These are phyloP conservation scores for Notocelia uddmanniana DNA, from an alignment of 2,888 invertebrate species.

Conservation along the genomic window DNA sequence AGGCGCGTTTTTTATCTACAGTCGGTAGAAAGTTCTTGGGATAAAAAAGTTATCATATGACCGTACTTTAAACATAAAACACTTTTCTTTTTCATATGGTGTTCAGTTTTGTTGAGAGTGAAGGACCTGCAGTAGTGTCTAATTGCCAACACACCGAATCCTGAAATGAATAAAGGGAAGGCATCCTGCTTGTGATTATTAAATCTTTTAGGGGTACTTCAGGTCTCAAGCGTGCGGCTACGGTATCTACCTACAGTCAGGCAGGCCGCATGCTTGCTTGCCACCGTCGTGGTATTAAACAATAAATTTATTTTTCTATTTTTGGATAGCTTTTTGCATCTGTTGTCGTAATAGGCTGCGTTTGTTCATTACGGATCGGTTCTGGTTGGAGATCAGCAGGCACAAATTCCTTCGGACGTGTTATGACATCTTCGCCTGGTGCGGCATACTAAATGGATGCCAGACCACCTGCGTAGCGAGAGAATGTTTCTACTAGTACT, in stretches of 20 bases:
- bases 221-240: no score
- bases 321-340: background rate
- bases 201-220: no score
- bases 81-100: no score
- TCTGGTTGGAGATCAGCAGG: constrained; percentile 4
- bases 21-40: background rate
- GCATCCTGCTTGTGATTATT: no score
- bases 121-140: no score
- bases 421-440: constrained; percentile 30
- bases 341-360: background rate
- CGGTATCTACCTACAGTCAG: no score
- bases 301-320: no score
- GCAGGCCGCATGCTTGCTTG: no score
- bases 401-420: constrained; percentile 32
- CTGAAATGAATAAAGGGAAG: no score
- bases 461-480: constrained; percentile 37
- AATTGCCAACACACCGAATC: no score
- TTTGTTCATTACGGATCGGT: background rate
- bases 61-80: background rate
- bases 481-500: background rate
- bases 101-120: no score
- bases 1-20: background rate
- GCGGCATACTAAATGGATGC: constrained; percentile 31
- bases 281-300: no score
- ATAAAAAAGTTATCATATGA: background rate